Evolutionary conservation across 1,140 invertebrate species (phyloP).

Genomic region (Linepithema humile): DNA sequence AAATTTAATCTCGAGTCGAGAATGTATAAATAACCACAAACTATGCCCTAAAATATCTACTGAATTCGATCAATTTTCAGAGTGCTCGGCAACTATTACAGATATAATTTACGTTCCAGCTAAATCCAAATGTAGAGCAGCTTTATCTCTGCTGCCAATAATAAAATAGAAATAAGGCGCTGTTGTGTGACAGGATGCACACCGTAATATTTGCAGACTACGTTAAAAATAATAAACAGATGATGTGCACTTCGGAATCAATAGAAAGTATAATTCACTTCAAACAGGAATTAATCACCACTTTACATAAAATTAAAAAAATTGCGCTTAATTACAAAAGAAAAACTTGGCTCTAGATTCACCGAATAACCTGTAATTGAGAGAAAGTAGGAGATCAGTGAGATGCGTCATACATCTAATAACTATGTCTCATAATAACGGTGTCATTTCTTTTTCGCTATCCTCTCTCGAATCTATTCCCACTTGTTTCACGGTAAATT

Average conservation of each 20-base stretch:
- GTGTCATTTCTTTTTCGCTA: conserved; percentile 7
- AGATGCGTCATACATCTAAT: not conserved
- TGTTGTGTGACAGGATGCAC: not conserved
- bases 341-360: conserved; percentile 3
- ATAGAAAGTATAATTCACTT: not conserved
- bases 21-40: not conserved
- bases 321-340: not conserved
- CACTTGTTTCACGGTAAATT: not conserved
- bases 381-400: conserved; percentile 31
- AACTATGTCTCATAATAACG: not conserved
- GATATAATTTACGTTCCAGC: not conserved
- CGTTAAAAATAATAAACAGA: not conserved
- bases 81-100: not conserved
- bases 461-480: not conserved
- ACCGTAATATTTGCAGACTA: not conserved
- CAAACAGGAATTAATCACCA: not conserved
- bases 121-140: not conserved
- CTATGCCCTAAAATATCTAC: not conserved
- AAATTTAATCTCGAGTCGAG: not conserved
- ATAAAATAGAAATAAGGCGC: not conserved
- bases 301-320: not conserved
- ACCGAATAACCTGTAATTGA: conserved; percentile 1
- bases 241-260: not conserved
- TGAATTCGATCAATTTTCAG: not conserved
- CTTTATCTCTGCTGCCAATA: too few relatives aligned